A percentile compares a stretch with the other conserved stretches of the same genome.
Evolutionary conservation across 2,888 invertebrate genomes (phyloP).

Genomic region (Cancer borealis): DNA sequence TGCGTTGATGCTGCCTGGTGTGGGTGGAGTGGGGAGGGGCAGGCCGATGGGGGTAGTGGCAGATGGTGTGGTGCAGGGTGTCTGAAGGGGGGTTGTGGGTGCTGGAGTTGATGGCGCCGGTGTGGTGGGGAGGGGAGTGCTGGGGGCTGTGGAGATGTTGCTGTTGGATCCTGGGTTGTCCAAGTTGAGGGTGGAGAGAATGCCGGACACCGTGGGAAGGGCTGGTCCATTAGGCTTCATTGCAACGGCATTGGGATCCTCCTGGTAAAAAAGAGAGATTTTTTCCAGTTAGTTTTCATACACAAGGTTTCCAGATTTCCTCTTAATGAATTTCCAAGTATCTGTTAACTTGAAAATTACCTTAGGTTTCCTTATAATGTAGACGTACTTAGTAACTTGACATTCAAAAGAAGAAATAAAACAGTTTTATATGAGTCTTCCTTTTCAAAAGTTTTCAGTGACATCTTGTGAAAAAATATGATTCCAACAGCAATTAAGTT

Average conservation of each 20-base stretch:
- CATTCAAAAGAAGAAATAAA: too few species aligned
- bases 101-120: slow-evolving; percentile 65
- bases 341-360: not conserved
- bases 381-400: too few species aligned
- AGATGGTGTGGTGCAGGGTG: slow-evolving; percentile 58
- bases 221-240: slow-evolving; percentile 65
- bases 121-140: slow-evolving; percentile 59
- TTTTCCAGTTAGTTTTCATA: not conserved
- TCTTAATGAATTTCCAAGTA: not conserved
- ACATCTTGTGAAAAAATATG: not conserved
- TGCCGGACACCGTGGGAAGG: slow-evolving; percentile 52
- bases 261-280: slow-evolving; percentile 18
- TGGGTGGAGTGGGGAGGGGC: slow-evolving; percentile 68
- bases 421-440: not conserved
- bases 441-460: not conserved
- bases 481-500: not conserved
- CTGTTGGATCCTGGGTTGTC: slow-evolving; percentile 61
- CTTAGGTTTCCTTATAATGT: not conserved
- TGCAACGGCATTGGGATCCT: slow-evolving; percentile 46
- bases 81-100: slow-evolving; percentile 61
- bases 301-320: not conserved
- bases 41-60: slow-evolving; percentile 62
- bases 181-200: slow-evolving; percentile 45
- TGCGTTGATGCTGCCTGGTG: slow-evolving; percentile 51
- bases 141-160: slow-evolving; percentile 61